Base-by-base conservation (phyloP, 53 echinoderm and acorn worm species). In the Paracentrotus lividus region DNA sequence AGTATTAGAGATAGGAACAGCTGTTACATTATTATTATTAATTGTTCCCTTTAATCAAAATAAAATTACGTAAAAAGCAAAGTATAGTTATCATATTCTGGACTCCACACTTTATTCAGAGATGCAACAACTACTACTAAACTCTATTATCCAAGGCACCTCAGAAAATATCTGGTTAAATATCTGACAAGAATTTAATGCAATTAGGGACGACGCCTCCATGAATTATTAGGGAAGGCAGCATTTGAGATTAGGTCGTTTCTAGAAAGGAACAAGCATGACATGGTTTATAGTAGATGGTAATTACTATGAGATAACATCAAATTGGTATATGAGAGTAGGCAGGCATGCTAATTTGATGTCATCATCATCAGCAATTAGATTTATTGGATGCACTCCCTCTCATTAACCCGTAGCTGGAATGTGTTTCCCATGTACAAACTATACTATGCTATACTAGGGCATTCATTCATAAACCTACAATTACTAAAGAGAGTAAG, bases 301-400 rank as follows among this genome's bases (percentile, higher is more conserved):
- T 26, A 81, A 81, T 81, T 81, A 81, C 47, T 3, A 47, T 45
- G 45, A 44, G 81, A 81, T 81, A 47, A 47, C 24, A 81, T 81
- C 47, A 81, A 81, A 81, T 81, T 81, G 81, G 81, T 45, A 45
- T n/a, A n/a, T n/a, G n/a, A n/a, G 12, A 47, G 55, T 38, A 86
- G 53, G 16, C 56, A 36, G 56, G 54, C 86, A 56, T 86, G 8
- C 34, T 86, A 86, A 56, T 86, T 86, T 86, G 34, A 54, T 56
- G 86, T 86, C 86, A 86, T 86, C 86, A 86, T 86, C 86, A 86
- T 34, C 55, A 54, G 14, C 86, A 53, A 86, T 55, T 86, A 56
- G 21, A 86, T 86, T 56, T 56, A 86, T 86, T 56, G 81, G 81
- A 1, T 81, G 45, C 47, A 49, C 81, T n/a, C 81, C 81, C 47